These are phyloP conservation scores for Pseudolycoriella hygida DNA, from an alignment of 2,888 invertebrate genomes.

Conservation along the genomic window DNA sequence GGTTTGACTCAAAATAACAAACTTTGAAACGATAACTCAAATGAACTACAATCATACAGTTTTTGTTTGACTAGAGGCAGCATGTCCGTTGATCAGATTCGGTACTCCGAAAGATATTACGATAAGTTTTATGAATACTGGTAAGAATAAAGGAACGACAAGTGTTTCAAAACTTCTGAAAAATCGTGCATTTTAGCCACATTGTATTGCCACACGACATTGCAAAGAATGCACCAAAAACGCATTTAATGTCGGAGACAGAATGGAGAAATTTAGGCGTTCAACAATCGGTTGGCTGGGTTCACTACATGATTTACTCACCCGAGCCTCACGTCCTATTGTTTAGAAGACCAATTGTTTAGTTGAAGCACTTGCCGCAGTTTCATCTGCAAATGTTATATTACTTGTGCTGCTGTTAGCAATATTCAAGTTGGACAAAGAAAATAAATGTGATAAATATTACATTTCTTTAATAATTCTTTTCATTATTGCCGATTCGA, in stretches of 20 bases:
- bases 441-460: no score
- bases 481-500: no score
- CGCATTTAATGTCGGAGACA: slow-evolving; percentile 82
- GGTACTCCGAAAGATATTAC: slow-evolving; percentile 81
- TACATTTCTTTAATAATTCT: no score
- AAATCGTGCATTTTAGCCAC: slow-evolving; percentile 42
- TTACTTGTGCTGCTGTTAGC: no score
- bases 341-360: slow-evolving; percentile 54
- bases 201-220: slow-evolving; percentile 77
- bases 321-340: slow-evolving; percentile 81
- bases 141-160: slow-evolving; percentile 28
- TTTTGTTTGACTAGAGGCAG: slow-evolving; percentile 7
- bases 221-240: slow-evolving; percentile 69
- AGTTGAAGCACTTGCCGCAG: no score
- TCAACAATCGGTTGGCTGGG: slow-evolving; percentile 70
- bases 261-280: slow-evolving; percentile 92
- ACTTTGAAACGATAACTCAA: no score
- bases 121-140: slow-evolving; percentile 81
- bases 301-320: slow-evolving; percentile 79
- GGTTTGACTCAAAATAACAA: no score
- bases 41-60: no score
- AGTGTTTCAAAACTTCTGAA: background rate
- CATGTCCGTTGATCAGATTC: slow-evolving; percentile 71
- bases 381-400: no score
- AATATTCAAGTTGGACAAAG: no score